phyloP scores from a whole-genome alignment of 2,888 invertebrate species.

The Cosmopolites sordidus region DNA sequence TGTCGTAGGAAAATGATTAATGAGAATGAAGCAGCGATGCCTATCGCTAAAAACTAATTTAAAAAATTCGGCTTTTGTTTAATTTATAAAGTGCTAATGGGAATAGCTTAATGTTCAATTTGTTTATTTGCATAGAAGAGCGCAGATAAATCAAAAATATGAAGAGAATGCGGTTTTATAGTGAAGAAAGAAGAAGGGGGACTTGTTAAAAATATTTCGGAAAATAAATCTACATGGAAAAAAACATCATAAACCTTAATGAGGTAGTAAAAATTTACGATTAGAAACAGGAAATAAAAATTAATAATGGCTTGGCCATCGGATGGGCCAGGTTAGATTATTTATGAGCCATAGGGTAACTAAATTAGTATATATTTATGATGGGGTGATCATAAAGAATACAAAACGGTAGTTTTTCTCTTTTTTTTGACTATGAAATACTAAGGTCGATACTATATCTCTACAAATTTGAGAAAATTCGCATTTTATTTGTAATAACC shows the following conservation, averaged over 20 bases:
- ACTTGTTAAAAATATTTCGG: not conserved
- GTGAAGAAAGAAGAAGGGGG: not conserved
- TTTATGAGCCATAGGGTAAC: not conserved
- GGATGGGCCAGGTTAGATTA: not conserved
- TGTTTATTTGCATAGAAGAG: conserved; percentile 2
- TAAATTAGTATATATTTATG: too few species aligned
- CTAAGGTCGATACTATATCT: too few species aligned
- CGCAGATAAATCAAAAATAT: not conserved
- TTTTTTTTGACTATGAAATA: too few species aligned
- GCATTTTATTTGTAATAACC: too few species aligned
- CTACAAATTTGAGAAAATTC: too few species aligned
- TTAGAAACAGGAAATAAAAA: conserved; percentile 1
- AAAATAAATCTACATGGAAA: not conserved
- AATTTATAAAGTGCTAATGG: conserved; percentile 5
- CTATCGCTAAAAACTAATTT: not conserved
- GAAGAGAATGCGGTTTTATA: too few species aligned
- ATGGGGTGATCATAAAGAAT: too few species aligned
- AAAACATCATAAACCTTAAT: conserved; percentile 1
- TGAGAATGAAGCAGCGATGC: not conserved
- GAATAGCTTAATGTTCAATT: conserved; percentile 1
- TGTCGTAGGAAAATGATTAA: not conserved
- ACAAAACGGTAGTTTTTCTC: too few species aligned
- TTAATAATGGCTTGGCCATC: not conserved
- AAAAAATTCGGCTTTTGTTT: conserved; percentile 1
- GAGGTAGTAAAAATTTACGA: not conserved